phyloP scores from a whole-genome alignment of 2,113 vertebrate genomes.

The Dryoscopus gambensis region DNA sequence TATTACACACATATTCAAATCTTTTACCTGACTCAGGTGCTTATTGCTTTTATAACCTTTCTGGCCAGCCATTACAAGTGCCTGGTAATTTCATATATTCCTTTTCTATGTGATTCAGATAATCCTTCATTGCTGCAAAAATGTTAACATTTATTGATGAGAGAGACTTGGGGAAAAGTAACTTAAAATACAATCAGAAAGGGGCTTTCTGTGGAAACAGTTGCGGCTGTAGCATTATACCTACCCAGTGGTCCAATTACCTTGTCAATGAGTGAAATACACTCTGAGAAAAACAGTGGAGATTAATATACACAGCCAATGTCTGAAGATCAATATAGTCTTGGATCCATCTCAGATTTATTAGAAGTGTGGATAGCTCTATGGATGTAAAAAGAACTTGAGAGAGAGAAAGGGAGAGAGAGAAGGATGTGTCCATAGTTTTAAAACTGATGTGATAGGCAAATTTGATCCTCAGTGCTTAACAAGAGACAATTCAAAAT shows the following conservation, averaged over 20 bases:
- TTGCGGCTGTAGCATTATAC: background rate
- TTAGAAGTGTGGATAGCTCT: background rate
- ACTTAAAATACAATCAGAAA: background rate
- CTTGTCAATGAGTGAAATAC: slow-evolving; percentile 16
- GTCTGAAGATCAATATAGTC: slow-evolving; percentile 15
- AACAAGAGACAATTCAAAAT: background rate
- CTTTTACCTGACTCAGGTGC: background rate
- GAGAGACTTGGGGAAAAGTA: background rate
- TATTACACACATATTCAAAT: background rate
- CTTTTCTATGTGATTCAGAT: background rate
- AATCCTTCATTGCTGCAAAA: background rate
- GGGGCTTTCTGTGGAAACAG: background rate
- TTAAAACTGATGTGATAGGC: background rate
- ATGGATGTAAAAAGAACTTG: background rate
- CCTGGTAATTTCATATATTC: background rate
- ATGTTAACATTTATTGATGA: background rate
- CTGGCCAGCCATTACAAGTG: background rate
- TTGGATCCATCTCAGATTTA: slow-evolving; percentile 1
- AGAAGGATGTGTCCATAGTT: background rate
- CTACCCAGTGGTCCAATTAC: background rate
- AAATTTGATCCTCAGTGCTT: background rate
- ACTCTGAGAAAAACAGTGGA: background rate
- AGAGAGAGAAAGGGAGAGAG: background rate
- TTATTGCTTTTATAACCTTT: background rate
- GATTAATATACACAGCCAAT: background rate